Conservation (phyloP, 2,797 vertebrate species). For the Sebastes iracundus region DNA sequence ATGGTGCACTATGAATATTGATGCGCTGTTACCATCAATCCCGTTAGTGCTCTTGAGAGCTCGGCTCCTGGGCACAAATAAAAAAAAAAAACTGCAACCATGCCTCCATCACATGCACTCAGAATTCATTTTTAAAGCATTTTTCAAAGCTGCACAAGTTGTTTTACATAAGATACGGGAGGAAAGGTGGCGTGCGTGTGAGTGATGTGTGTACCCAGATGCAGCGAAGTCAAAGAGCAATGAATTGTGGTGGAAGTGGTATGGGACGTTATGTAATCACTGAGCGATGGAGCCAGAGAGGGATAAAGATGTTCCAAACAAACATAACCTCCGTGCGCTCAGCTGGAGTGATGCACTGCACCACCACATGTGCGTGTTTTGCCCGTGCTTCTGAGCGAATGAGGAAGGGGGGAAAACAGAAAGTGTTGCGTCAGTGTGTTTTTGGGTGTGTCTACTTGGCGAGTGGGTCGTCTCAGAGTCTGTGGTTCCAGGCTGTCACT, state of each 20-base stretch:
- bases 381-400: conserved; percentile 41
- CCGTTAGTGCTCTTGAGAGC: conserved; percentile 62
- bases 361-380: conserved; percentile 26
- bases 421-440: conserved; percentile 31
- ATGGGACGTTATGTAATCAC: conserved; percentile 66
- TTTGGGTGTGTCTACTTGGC: conserved; percentile 62
- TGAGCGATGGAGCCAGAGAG: conserved; percentile 61
- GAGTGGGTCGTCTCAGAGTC: conserved; percentile 50
- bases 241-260: conserved; percentile 52
- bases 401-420: conserved; percentile 1
- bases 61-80: conserved; percentile 42
- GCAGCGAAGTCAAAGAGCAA: conserved; percentile 54
- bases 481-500: conserved; percentile 70
- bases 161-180: conserved; percentile 55
- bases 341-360: conserved; percentile 53
- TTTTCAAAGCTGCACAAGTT: conserved; percentile 49
- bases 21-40: conserved; percentile 69
- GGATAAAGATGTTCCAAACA: conserved; percentile 77
- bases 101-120: conserved; percentile 24
- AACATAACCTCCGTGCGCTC: conserved; percentile 67
- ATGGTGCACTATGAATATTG: conserved; percentile 79
- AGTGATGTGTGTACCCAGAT: conserved; percentile 40
- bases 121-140: conserved; percentile 39
- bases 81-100: conserved; percentile 14
- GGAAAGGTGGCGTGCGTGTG: neutral